phyloP scores from a whole-genome alignment of 1,140 invertebrate genomes.

The Bombus pyrosoma region DNA sequence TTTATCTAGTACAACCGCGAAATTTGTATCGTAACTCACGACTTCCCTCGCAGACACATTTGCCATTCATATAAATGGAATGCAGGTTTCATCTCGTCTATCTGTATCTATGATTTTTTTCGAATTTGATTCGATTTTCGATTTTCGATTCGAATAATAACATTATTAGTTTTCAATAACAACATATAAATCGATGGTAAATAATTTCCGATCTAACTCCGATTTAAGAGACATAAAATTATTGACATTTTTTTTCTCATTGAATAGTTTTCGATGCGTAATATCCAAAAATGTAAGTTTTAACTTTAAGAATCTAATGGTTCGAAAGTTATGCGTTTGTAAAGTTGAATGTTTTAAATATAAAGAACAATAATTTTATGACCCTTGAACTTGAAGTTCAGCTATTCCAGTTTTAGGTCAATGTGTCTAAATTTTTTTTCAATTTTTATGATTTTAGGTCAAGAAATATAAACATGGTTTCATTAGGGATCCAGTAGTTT shows the following conservation, averaged over 20 bases:
- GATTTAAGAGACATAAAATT: too few relatives aligned
- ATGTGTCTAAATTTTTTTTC: neutral
- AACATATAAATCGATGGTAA: neutral
- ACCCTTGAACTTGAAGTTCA: too few relatives aligned
- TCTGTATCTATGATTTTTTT: neutral
- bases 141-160: neutral
- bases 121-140: too few relatives aligned
- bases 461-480: conserved; percentile 99
- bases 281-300: too few relatives aligned
- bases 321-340: too few relatives aligned
- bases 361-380: too few relatives aligned
- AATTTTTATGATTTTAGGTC: conserved; percentile 83
- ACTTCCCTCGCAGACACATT: neutral
- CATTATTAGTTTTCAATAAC: neutral
- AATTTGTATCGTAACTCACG: neutral
- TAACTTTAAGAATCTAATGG: too few relatives aligned
- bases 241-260: too few relatives aligned
- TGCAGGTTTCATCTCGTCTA: neutral
- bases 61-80: neutral
- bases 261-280: too few relatives aligned
- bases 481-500: conserved; percentile 96
- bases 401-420: too few relatives aligned
- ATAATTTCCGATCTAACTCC: neutral
- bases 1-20: neutral
- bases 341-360: too few relatives aligned